A percentile compares a stretch with the other conserved stretches of the same genome.
phyloP scores from a whole-genome alignment of 92 coral and sea anemone species.

The Porites divaricata region DNA sequence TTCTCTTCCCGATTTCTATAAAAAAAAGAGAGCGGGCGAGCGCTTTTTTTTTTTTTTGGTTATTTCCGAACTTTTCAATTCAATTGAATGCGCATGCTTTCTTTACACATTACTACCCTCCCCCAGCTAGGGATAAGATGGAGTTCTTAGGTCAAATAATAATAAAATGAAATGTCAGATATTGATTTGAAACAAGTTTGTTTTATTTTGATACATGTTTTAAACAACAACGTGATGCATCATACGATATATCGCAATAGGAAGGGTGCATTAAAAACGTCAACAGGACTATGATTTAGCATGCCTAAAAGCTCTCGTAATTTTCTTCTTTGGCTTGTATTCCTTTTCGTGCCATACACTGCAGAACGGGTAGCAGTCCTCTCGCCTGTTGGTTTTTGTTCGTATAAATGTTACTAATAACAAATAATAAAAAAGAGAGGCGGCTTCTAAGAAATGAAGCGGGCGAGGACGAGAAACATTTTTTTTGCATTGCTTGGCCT shows the following conservation, averaged over 20 bases:
- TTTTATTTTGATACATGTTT: slow-evolving; percentile 4
- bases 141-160: not conserved
- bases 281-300: not conserved
- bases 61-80: not conserved
- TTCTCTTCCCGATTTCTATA: not conserved
- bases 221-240: not conserved
- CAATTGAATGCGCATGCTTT: not conserved
- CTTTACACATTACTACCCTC: not conserved
- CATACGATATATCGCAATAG: not conserved
- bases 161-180: not conserved
- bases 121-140: not conserved
- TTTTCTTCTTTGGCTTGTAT: too few species aligned
- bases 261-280: slow-evolving; percentile 1
- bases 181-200: not conserved
- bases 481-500: too few species aligned
- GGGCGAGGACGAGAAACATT: too few species aligned
- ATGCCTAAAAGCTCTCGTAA: not conserved
- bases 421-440: too few species aligned
- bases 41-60: not conserved
- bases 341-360: too few species aligned
- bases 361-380: too few species aligned
- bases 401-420: too few species aligned
- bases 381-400: too few species aligned
- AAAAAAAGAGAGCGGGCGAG: not conserved
- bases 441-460: too few species aligned